Percentiles rank a stretch among this genome's conserved stretches.
These are phyloP conservation scores for Protobothrops flavoviridis DNA, from an alignment of 2,113 vertebrate species.

Conservation along the genomic window DNA sequence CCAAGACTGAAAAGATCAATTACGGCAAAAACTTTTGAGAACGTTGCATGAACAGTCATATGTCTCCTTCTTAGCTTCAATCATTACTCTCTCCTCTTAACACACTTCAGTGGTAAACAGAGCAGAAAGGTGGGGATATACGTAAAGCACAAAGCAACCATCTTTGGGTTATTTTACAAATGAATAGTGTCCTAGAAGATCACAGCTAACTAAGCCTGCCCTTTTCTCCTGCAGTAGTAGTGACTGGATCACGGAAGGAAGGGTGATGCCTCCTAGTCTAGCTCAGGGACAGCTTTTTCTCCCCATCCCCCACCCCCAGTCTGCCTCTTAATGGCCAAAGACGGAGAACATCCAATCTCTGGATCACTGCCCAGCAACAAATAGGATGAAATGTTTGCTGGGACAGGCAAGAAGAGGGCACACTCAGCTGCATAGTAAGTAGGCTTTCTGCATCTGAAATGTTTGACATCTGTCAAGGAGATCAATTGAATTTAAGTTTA, in stretches of 20 bases:
- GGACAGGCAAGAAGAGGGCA: slow-evolving; percentile 11
- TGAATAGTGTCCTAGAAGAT: too few species aligned
- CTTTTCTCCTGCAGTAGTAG: not conserved
- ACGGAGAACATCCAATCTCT: not conserved
- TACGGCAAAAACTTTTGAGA: not conserved
- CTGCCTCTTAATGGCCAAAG: not conserved
- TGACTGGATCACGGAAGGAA: not conserved
- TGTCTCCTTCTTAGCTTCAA: not conserved
- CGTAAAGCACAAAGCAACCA: not conserved
- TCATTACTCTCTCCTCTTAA: not conserved
- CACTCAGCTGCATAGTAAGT: slow-evolving; percentile 6
- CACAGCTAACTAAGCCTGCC: not conserved
- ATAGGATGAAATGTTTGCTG: slow-evolving; percentile 7
- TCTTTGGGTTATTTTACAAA: not conserved
- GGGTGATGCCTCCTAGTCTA: not conserved
- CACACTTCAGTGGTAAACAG: not conserved
- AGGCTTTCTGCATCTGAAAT: slow-evolving; percentile 4
- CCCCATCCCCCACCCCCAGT: not conserved
- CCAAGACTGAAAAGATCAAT: not conserved
- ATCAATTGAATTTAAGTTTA: slow-evolving; percentile 34
- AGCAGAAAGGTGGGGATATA: not conserved
- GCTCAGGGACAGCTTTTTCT: not conserved
- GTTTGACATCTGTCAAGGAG: slow-evolving; percentile 7
- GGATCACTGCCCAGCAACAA: slow-evolving; percentile 15
- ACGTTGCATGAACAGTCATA: not conserved